Conservation (phyloP, 1,140 invertebrate genomes). For the Hylaeus anthracinus region DNA sequence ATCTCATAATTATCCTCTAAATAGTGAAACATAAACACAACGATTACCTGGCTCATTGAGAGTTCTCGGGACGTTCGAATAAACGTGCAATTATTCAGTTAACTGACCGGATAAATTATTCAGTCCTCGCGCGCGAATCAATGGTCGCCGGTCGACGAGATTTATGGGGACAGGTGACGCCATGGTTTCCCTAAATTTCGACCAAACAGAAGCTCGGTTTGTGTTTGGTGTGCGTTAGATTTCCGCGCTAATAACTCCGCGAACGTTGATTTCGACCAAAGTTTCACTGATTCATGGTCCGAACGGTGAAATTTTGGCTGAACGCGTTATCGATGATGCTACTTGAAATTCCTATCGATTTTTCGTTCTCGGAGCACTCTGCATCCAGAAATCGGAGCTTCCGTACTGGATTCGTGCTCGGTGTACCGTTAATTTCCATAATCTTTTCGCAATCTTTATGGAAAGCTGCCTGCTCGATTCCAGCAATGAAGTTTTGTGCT, state of each 20-base stretch:
- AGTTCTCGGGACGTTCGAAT: conserved; percentile 39
- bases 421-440: conserved; percentile 16
- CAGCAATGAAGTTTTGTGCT: too few relatives aligned
- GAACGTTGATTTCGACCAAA: background rate
- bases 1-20: conserved; percentile 59
- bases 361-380: background rate
- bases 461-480: too few relatives aligned
- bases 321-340: too few relatives aligned
- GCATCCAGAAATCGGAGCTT: background rate
- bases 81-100: conserved; percentile 57
- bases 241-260: background rate
- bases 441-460: too few relatives aligned
- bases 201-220: background rate
- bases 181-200: background rate
- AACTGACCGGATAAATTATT: conserved; percentile 60
- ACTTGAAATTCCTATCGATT: too few relatives aligned
- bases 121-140: conserved; percentile 36
- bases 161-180: conserved; percentile 21
- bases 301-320: too few relatives aligned
- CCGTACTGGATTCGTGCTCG: background rate
- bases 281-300: background rate
- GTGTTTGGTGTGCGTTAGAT: background rate
- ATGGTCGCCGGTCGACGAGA: conserved; percentile 8
- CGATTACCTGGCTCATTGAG: conserved; percentile 55
- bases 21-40: conserved; percentile 55